These are phyloP conservation scores for Calidris pugnax DNA, from an alignment of 2,113 vertebrate species.

Conservation along the genomic window DNA sequence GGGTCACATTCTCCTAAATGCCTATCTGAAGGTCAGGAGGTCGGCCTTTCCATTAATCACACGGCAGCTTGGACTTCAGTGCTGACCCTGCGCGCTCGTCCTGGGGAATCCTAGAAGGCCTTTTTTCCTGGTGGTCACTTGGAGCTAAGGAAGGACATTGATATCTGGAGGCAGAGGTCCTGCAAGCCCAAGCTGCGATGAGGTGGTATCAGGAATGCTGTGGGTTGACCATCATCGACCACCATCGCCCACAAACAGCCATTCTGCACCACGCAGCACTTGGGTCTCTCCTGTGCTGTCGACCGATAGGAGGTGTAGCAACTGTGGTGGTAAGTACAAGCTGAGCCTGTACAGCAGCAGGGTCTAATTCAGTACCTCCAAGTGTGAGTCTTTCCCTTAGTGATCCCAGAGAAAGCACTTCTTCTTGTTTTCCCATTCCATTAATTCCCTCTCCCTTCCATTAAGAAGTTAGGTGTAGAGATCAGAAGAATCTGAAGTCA, in stretches of 20 bases:
- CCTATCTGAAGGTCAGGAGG: neutral
- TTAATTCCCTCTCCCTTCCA: neutral
- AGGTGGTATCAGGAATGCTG: neutral
- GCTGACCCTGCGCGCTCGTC: neutral
- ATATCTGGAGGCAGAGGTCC: neutral
- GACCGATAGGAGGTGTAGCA: accelerated
- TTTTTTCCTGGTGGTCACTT: neutral
- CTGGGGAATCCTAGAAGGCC: neutral
- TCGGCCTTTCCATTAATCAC: neutral
- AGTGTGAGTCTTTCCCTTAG: neutral
- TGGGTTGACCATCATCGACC: neutral
- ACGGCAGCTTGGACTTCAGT: accelerated
- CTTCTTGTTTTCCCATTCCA: neutral
- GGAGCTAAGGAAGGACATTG: neutral
- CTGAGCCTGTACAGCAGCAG: neutral
- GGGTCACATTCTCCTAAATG: neutral
- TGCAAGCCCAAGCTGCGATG: accelerated
- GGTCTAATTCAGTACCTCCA: neutral
- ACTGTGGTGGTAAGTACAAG: accelerated
- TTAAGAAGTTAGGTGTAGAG: neutral
- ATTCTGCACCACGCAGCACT: accelerated
- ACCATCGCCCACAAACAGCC: accelerated
- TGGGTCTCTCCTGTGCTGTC: neutral
- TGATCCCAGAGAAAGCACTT: neutral
- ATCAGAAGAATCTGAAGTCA: neutral